phyloP scores from a whole-genome alignment of 2,113 vertebrate genomes.

The Periophthalmodon schlosseri region DNA sequence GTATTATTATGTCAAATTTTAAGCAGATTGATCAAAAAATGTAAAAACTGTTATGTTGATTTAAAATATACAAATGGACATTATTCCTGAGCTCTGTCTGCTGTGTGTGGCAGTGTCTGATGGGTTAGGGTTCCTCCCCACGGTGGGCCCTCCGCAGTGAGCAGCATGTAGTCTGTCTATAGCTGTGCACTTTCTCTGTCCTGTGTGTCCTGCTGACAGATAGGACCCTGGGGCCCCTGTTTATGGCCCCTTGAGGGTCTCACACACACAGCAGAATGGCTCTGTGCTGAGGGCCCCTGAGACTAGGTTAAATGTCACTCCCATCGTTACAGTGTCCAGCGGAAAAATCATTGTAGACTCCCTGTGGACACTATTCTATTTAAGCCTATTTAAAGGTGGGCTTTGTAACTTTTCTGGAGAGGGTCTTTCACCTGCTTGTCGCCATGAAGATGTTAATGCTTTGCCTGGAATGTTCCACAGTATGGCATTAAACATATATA shows the following conservation, averaged over 20 bases:
- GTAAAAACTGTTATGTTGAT: too few species aligned
- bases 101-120: slow-evolving; percentile 9
- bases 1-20: too few species aligned
- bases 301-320: slow-evolving; percentile 62
- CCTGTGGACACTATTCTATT: background rate
- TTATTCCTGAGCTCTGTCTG: too few species aligned
- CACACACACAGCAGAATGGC: slow-evolving; percentile 47
- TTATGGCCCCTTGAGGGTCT: slow-evolving; percentile 41
- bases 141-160: slow-evolving; percentile 53
- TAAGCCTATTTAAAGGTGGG: background rate
- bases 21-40: too few species aligned
- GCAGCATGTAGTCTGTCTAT: slow-evolving; percentile 52
- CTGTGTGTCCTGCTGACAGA: slow-evolving; percentile 45
- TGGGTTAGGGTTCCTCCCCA: background rate
- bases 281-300: slow-evolving; percentile 54
- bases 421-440: too few species aligned
- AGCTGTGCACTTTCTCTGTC: slow-evolving; percentile 47
- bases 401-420: too few species aligned
- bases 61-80: too few species aligned
- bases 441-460: too few species aligned
- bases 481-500: too few species aligned
- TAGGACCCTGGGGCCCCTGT: slow-evolving; percentile 51
- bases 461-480: too few species aligned
- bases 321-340: slow-evolving; percentile 39
- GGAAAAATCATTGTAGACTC: slow-evolving; percentile 22